phyloP scores from a whole-genome alignment of 2,113 vertebrate genomes.

The Podarcis cretensis region DNA sequence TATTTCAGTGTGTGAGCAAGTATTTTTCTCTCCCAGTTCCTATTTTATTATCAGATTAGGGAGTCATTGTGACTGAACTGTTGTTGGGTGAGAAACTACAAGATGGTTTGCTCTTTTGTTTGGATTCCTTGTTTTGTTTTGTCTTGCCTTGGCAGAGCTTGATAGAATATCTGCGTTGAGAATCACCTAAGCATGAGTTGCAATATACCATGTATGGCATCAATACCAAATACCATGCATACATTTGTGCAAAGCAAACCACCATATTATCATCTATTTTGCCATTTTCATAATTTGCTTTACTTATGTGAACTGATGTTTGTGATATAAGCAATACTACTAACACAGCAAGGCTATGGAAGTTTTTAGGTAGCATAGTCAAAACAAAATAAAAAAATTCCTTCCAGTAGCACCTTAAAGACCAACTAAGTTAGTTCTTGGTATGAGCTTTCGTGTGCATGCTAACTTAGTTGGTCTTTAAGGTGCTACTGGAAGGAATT shows the following conservation, averaged over 20 bases:
- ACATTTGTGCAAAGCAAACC: background rate
- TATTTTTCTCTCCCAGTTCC: background rate
- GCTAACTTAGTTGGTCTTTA: too few relatives aligned
- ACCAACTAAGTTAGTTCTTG: too few relatives aligned
- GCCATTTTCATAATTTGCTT: background rate
- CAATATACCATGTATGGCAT: background rate
- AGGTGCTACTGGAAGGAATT: too few relatives aligned
- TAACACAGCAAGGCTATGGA: background rate
- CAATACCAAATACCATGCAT: background rate
- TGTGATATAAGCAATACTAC: too few relatives aligned
- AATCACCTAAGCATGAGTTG: background rate
- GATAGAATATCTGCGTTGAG: background rate
- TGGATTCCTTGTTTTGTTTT: background rate
- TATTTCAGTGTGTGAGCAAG: background rate
- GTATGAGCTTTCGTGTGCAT: too few relatives aligned
- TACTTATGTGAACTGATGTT: background rate
- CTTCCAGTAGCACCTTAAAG: too few relatives aligned
- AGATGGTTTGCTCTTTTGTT: background rate
- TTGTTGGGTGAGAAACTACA: background rate
- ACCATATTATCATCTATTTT: background rate
- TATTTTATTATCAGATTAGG: slow-evolving; percentile 30
- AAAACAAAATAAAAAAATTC: too few relatives aligned
- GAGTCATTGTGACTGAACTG: background rate
- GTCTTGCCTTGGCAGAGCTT: background rate
- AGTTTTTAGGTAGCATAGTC: background rate